Base-by-base conservation (phyloP, 2,888 invertebrate genomes). In the Agonopterix alstromeriana region DNA sequence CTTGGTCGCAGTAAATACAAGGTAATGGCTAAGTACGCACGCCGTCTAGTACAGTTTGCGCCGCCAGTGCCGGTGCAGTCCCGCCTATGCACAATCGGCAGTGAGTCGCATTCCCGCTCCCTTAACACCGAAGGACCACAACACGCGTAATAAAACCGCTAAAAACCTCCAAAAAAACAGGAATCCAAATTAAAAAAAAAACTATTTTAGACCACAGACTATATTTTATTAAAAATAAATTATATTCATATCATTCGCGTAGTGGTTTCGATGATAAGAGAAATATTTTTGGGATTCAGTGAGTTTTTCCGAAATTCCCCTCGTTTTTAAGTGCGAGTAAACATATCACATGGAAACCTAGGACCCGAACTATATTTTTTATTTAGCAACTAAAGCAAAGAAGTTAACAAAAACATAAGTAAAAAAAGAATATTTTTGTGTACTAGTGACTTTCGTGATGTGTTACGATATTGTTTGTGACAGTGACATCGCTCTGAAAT, bases 1-100 rank as follows among this genome's bases (percentile, higher is more conserved):
- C 65, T 67, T 73, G 77, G 70, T 79, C 83, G 81, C 86, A 86
- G 88, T 87, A 86, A 87, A 87, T 86, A 87, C 87, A 86, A 87
- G 88, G 88, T 87, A 88, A 88, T 88, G 87, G 87, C 80, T 86
- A 87, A 88, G 88, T 88, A 87, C 87, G 88, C 85, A 82, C 88
- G 87, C 86, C 75, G 81, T 76, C 82, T 85, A 88, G 88, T 89
- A 87, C 83, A 82, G 83, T 75, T 80, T 80, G 89, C 83, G 82
- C 81, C 82, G 84, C 76, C 83, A 77, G 27, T 27, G 14, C 14
- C 83, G 77, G 83, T 89, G 88, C 89, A 87, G 85, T 87, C 78
- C 84, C 85, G 85, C 80, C 83, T 86, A 88, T 90, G 90, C 90
- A 90, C 89, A 85, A 81, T 69, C 80, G 75, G 73, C 71, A 79